Base-by-base conservation (phyloP, 1,140 invertebrate species). In the Halesus radiatus region DNA sequence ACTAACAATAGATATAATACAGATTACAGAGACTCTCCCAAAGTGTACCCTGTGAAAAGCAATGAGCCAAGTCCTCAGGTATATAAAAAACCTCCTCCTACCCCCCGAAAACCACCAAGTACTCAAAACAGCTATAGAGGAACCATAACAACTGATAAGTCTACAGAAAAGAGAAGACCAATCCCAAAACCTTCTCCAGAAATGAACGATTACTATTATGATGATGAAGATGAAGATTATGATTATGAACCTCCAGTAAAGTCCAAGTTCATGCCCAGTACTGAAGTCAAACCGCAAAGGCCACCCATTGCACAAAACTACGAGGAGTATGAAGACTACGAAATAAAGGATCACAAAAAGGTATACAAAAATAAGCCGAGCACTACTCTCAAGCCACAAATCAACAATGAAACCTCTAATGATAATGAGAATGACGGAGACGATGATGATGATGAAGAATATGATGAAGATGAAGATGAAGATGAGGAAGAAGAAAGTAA, bases 211-310 rank as follows among this genome's bases (percentile, higher is more conserved):
- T 89, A 91, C 76, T 89, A 90, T 84, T 89, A 91, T 74, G 89
- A 90, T 76, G 88, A 91, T 32, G 88, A 91, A 32, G 88, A 90
- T 68, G 88, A 89, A 66, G 88, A 90, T 80, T 89, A 87, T 81
- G 89, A 90, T 85, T 88, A 89, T 76, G 91, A 91, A 82, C 91
- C 91, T 68, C 87, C 87, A 8, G 90, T 91, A 0, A 90, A 91
- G 85, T 90, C 91, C 5, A 89, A 91, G 74, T 92, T 91, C 80
- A 92, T 92, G 91, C 91, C 91, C 5, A 91, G 90, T 86, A 89
- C 91, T 6, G 91, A 92, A 87, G 88, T 90, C 0, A 89, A 85
- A 80, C 89, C 89, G 37, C 88, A 89, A 81, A 85, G 89, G 77
- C 89, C 89, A 16, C 85, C 84, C 0, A 89, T 90, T 86, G 89